Percentiles rank a stretch among this genome's conserved stretches.
Conservation (phyloP, 2,888 invertebrate species). For the Eristalis intricaria region DNA sequence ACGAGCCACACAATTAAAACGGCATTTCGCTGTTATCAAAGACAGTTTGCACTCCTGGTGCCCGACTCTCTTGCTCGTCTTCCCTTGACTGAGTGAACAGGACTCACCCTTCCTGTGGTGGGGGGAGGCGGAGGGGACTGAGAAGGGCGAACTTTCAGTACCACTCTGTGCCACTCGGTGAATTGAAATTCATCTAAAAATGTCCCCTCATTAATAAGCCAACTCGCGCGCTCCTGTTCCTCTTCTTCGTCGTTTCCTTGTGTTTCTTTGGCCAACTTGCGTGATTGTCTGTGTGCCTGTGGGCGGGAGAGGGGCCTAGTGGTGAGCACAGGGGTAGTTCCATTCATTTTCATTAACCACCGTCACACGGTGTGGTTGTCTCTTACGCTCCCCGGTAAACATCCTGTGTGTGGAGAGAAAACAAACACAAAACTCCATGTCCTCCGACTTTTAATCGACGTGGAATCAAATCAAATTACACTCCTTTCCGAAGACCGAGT, state of each 20-base stretch:
- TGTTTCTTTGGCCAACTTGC: conserved; percentile 12
- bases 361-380: conserved; percentile 42
- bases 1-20: conserved; percentile 41
- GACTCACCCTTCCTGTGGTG: conserved; percentile 6
- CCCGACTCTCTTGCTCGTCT: conserved; percentile 13
- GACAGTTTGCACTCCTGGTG: background rate
- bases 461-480: conserved; percentile 72
- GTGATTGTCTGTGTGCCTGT: background rate
- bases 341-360: conserved; percentile 71
- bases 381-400: conserved; percentile 51
- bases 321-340: conserved; percentile 7
- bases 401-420: conserved; percentile 61
- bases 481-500: background rate
- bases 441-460: conserved; percentile 71
- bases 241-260: conserved; percentile 6
- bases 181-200: conserved; percentile 72
- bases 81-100: background rate
- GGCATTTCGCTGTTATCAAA: conserved; percentile 34
- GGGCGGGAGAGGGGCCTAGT: background rate
- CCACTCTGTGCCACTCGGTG: conserved; percentile 62
- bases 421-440: conserved; percentile 67
- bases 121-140: no score
- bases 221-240: conserved; percentile 29
- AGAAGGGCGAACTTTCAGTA: conserved; percentile 48
- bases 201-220: conserved; percentile 72